These are phyloP conservation scores for Mellivora capensis DNA, from an alignment of 2,113 vertebrate genomes.

Conservation along the genomic window DNA sequence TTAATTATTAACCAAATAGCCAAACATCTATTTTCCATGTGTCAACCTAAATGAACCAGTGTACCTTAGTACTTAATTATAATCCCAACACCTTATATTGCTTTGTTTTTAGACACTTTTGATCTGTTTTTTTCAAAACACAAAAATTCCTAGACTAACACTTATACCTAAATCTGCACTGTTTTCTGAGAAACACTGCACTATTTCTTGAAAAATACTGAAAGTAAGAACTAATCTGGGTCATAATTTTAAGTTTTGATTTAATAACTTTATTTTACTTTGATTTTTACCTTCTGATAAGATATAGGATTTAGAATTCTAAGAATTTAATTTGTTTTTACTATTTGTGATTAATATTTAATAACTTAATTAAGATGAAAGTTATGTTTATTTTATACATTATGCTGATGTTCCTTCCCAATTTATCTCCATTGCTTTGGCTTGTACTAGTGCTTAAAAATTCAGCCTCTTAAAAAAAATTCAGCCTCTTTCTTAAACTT, in stretches of 20 bases:
- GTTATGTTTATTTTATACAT: neutral
- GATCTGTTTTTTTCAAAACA: neutral
- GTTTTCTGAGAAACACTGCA: neutral
- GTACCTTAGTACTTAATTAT: neutral
- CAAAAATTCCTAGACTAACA: neutral
- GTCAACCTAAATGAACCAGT: neutral
- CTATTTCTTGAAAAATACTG: neutral
- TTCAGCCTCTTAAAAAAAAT: neutral
- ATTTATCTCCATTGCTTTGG: conserved; percentile 34
- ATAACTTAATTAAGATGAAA: neutral
- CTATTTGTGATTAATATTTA: neutral
- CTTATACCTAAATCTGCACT: neutral
- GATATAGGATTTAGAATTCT: neutral
- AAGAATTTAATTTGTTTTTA: neutral
- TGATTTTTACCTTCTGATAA: neutral
- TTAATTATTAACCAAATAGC: neutral
- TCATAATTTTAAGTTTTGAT: neutral
- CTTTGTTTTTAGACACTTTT: neutral
- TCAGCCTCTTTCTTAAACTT: neutral
- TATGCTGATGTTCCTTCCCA: neutral
- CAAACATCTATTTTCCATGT: neutral
- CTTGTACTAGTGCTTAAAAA: neutral
- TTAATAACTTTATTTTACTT: neutral
- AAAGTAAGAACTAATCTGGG: neutral
- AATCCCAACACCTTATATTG: neutral